phyloP scores from a whole-genome alignment of 1,140 invertebrate species.

The Pseudoatta argentina region DNA sequence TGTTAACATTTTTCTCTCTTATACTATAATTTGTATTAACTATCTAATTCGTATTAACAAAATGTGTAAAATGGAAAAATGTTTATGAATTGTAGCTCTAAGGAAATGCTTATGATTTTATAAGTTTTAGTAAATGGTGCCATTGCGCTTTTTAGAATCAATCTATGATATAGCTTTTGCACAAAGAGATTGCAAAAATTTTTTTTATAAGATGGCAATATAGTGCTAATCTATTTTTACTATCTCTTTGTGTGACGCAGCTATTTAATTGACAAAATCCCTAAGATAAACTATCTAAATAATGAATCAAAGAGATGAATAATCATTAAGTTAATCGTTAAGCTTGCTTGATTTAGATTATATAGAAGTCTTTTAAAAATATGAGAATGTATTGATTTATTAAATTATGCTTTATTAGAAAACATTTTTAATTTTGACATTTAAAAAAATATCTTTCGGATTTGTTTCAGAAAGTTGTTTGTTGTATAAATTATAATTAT shows the following conservation, averaged over 20 bases:
- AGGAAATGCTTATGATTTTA: constrained; percentile 51
- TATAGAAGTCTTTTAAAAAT: not conserved
- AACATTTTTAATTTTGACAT: not conserved
- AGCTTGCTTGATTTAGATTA: not conserved
- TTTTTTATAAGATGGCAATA: not conserved
- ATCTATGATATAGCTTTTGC: not conserved
- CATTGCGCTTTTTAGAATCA: constrained; percentile 24
- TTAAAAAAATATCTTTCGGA: not conserved
- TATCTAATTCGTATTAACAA: constrained; percentile 36
- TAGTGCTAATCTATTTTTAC: constrained; percentile 28
- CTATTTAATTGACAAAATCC: constrained; percentile 10
- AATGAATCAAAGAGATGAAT: constrained; percentile 40
- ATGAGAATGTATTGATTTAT: constrained; percentile 7
- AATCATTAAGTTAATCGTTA: constrained; percentile 24
- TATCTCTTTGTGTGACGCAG: not conserved
- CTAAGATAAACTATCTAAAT: not conserved
- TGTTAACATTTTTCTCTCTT: constrained; percentile 65
- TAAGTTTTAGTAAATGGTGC: constrained; percentile 46
- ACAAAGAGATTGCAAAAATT: constrained; percentile 38
- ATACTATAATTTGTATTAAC: constrained; percentile 47
- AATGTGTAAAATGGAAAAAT: not conserved
- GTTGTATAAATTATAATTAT: not conserved
- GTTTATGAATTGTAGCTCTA: constrained; percentile 32
- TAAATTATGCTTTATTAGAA: not conserved
- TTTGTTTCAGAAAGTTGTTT: constrained; percentile 18